These are phyloP conservation scores for Leucoraja erinaceus DNA, from an alignment of 2,113 vertebrate genomes.

Conservation along the genomic window DNA sequence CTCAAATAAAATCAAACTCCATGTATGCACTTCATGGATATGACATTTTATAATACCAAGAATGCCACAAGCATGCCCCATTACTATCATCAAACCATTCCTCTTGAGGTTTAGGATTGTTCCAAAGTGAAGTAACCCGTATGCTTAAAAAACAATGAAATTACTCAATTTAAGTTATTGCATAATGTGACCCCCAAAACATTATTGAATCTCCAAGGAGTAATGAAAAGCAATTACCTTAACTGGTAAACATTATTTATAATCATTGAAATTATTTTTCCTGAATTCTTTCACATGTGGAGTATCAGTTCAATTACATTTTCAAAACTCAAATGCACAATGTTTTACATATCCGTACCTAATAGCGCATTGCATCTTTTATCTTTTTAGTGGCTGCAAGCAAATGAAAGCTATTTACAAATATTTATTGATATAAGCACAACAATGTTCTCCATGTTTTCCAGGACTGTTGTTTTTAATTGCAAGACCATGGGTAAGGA, in stretches of 20 bases:
- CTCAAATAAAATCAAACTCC: no score
- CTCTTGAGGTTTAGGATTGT: no score
- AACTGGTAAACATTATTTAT: neutral
- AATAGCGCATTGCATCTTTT: neutral
- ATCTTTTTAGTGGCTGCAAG: neutral
- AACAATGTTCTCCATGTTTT: neutral
- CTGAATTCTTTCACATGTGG: neutral
- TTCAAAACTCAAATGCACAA: neutral
- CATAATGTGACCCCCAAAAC: neutral
- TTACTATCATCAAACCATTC: no score
- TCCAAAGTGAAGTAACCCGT: no score
- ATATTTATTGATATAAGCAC: neutral
- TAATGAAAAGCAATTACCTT: neutral
- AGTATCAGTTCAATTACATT: neutral
- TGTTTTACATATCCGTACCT: neutral
- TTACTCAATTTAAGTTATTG: no score
- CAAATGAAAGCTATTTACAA: neutral
- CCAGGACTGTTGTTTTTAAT: neutral
- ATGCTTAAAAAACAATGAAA: no score
- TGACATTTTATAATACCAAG: no score
- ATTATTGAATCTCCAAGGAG: neutral
- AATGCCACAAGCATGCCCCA: no score
- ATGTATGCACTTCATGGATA: no score
- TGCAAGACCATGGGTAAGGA: neutral
- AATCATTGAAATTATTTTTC: neutral